Percentiles rank a stretch among this genome's conserved stretches.
phyloP scores from a whole-genome alignment of 2,113 vertebrate genomes.

The Drymodes brunneopygia region DNA sequence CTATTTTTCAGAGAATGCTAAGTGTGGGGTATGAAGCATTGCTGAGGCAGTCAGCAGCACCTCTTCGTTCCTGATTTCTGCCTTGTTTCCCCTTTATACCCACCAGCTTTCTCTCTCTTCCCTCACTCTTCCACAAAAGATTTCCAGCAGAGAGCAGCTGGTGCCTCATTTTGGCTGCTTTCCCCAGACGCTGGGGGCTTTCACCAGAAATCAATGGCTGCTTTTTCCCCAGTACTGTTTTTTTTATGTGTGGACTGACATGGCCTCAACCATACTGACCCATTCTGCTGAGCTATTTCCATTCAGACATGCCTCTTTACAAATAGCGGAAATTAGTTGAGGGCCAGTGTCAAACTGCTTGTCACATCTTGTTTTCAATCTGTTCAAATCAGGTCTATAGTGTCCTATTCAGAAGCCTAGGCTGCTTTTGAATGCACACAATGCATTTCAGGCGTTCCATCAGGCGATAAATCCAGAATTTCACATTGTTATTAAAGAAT shows the following conservation, averaged over 20 bases:
- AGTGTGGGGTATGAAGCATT: conserved; percentile 40
- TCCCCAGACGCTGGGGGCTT: conserved; percentile 68
- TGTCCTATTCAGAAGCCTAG: conserved; percentile 72
- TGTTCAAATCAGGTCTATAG: conserved; percentile 81
- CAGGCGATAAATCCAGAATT: conserved; percentile 73
- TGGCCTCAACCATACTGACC: conserved; percentile 71
- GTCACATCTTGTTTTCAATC: conserved; percentile 87
- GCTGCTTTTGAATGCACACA: conserved; percentile 71
- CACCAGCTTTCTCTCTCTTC: conserved; percentile 61
- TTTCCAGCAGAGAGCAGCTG: conserved; percentile 82
- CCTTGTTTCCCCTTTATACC: conserved; percentile 56
- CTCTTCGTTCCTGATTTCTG: conserved; percentile 59
- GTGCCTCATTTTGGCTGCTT: conserved; percentile 75
- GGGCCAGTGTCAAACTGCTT: conserved; percentile 80
- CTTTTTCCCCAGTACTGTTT: conserved; percentile 70
- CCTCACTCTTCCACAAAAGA: conserved; percentile 73
- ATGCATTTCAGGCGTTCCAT: conserved; percentile 74
- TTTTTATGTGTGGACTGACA: conserved; percentile 77
- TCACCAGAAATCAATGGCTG: conserved; percentile 79
- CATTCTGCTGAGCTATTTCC: conserved; percentile 76
- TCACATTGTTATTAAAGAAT: conserved; percentile 78
- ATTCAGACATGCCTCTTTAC: conserved; percentile 79
- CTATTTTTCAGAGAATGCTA: conserved; percentile 42
- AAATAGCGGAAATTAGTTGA: conserved; percentile 83
- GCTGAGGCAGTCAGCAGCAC: conserved; percentile 16